phyloP scores from a whole-genome alignment of 2,888 invertebrate species.

The Erebia palarica region DNA sequence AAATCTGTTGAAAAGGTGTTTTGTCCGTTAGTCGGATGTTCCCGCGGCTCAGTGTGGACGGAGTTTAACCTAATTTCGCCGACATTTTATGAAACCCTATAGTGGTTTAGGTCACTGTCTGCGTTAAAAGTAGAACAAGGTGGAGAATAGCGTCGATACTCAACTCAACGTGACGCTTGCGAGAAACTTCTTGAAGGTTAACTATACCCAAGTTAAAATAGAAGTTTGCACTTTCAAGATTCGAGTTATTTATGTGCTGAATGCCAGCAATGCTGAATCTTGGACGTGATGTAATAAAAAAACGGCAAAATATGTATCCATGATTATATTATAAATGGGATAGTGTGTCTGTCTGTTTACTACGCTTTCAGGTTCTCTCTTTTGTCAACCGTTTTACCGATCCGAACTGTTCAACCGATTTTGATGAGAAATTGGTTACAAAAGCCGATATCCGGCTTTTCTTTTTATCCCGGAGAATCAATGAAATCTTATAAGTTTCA shows the following conservation, averaged over 20 bases:
- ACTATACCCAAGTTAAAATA: conserved; percentile 1
- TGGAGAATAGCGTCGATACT: conserved; percentile 37
- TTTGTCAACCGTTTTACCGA: too few relatives aligned
- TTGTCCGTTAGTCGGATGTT: conserved; percentile 41
- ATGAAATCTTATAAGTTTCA: too few relatives aligned
- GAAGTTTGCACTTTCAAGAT: background rate
- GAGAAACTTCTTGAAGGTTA: conserved; percentile 23
- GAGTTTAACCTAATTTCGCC: conserved; percentile 69
- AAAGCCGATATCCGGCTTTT: too few relatives aligned
- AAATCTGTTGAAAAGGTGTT: conserved; percentile 42
- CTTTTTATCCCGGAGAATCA: too few relatives aligned
- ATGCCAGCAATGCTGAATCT: background rate
- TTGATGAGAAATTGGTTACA: too few relatives aligned
- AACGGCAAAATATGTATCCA: background rate
- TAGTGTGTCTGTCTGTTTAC: too few relatives aligned
- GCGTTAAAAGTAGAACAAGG: conserved; percentile 49
- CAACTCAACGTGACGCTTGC: conserved; percentile 24
- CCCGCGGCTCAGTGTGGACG: conserved; percentile 33
- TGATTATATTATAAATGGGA: background rate
- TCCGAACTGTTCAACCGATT: too few relatives aligned
- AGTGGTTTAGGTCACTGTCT: conserved; percentile 47
- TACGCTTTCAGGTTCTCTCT: too few relatives aligned
- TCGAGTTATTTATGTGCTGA: background rate
- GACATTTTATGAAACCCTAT: conserved; percentile 49
- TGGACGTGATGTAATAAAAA: background rate